Base-by-base conservation (phyloP, 1,140 invertebrate genomes). In the Wiebesia pumilae region DNA sequence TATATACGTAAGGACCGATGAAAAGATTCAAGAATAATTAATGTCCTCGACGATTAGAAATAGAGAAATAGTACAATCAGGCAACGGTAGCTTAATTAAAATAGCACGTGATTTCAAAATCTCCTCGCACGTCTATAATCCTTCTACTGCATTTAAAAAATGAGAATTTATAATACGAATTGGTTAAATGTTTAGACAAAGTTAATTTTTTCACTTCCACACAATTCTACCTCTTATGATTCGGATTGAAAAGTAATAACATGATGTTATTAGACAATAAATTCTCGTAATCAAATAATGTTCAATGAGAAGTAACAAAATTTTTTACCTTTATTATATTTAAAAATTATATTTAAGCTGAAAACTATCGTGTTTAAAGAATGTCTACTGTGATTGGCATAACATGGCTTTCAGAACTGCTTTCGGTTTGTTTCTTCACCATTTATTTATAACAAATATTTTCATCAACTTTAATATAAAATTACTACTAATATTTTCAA, bases 11-110 rank as follows among this genome's bases (percentile, higher is more conserved):
- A 69, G 33, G 62, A 71, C 54, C 62, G 58, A 85, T 78, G 47
- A 65, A 81, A 81, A 47, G 79, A 86, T 81, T 86, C 84, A n/a
- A 47, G 21, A 69, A 40, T 86, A 86, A 81, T 86, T 81, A 65
- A 85, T 78, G 62, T 80, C 62, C 62, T 47, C 54, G 67, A 30
- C 67, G 67, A 86, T 86, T 75, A 81, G 84, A 73, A 73, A 16
- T 6, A n/a, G 65, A 85, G 43, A 80, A 85, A 80, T 69, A 67
- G 54, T 33, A 6, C 54, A 19, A 54, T 82, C 54, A 51, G 30
- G 30, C n/a, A 10, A 16, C n/a, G 10, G 30, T 54, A 24, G 51
- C 0, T 27, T 43, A 75, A 33, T 4, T 65, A 38, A 27, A 65
- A 51, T 78, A 38, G n/a, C 40, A 6, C 3, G 2, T 21, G 62